These are phyloP conservation scores for Trichogramma pretiosum DNA, from an alignment of 1,140 invertebrate genomes.

Conservation along the genomic window DNA sequence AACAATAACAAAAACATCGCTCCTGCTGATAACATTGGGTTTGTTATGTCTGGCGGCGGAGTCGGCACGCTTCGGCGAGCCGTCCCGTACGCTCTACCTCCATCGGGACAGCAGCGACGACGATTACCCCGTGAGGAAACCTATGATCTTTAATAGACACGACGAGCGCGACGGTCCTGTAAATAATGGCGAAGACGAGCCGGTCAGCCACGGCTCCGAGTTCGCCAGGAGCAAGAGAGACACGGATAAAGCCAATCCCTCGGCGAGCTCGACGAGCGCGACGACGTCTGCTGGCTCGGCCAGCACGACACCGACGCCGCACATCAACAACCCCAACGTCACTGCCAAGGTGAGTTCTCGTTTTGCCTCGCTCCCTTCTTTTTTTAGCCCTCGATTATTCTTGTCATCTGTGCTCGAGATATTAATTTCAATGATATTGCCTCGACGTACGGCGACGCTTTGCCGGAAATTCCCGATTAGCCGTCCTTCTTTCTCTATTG, in stretches of 20 bases:
- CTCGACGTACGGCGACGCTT: too few relatives aligned
- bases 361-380: too few relatives aligned
- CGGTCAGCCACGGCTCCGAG: slow-evolving; percentile 25
- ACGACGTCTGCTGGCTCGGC: background rate
- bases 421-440: too few relatives aligned
- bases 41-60: too few relatives aligned
- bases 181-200: too few relatives aligned
- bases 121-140: slow-evolving; percentile 10
- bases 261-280: background rate
- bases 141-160: slow-evolving; percentile 26
- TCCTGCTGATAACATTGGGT: background rate
- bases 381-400: too few relatives aligned
- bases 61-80: slow-evolving; percentile 26
- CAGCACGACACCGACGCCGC: background rate
- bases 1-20: too few relatives aligned
- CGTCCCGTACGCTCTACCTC: slow-evolving; percentile 25
- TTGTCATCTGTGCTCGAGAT: too few relatives aligned
- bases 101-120: slow-evolving; percentile 9
- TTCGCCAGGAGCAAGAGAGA: background rate
- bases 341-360: slow-evolving; percentile 29
- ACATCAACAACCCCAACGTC: slow-evolving; percentile 30
- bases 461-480: too few relatives aligned
- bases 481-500: too few relatives aligned
- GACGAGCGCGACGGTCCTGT: slow-evolving; percentile 3
- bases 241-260: too few relatives aligned